Base-by-base conservation (phyloP, 1,140 invertebrate species). In the Cherax destructor region DNA sequence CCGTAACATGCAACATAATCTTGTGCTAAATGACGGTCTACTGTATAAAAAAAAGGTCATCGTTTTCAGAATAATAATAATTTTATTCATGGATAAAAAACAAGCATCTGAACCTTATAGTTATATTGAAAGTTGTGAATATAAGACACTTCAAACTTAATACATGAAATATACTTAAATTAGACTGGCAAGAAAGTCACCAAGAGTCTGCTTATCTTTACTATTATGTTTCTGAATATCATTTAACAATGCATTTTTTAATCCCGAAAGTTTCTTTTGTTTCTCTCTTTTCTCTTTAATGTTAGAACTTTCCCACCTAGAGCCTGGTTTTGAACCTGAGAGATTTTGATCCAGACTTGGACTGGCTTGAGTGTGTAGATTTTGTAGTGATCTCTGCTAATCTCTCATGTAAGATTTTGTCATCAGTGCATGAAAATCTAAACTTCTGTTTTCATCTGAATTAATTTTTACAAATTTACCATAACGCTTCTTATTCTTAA, bases 191-290 rank as follows among this genome's bases (percentile, higher is more conserved):
- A 83, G 52, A 59, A 83, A 83, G 24, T 83, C 52, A 2, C 24
- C 24, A 21, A 83, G 52, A 13, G 80, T 83, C 13, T 61, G 59
- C 10, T 52, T 52, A 56, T 52, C 56, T 9, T 30, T 61, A n/a
- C 56, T 83, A 49, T 59, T 83, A 49, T 59, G 16, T 47, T 61
- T 83, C 18, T 56, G 7, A 0, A 83, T 30, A n/a, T 83, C 52
- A n/a, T 83, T 83, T 59, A 83, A 13, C 52, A 83, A 9, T n/a
- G 80, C 49, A 83, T n/a, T 83, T 52, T 83, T 83, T 13, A 83
- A 24, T 56, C n/a, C 5, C 1, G 11, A n/a, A 11, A 83, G 80
- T 16, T 83, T 18, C n/a, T 59, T 83, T 16, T 59, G 47, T 16
- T 50, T 56, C 24, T 59, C 24, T 59, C 30, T 59, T 52, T 83